phyloP scores from a whole-genome alignment of 2,113 vertebrate species.

The Xerus inauris region DNA sequence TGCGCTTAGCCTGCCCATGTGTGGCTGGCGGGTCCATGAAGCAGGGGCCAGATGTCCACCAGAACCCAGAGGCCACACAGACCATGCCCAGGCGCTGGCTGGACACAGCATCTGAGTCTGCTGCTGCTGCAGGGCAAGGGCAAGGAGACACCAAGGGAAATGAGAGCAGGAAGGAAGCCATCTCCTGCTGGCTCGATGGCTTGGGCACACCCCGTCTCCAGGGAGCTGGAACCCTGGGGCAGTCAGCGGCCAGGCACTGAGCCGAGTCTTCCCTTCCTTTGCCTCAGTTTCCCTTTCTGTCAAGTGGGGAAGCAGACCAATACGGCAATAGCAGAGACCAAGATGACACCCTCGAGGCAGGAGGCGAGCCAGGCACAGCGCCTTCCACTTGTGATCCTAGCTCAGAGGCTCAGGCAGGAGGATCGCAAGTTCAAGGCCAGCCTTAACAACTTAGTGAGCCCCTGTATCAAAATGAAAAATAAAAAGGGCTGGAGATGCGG shows the following conservation, averaged over 20 bases:
- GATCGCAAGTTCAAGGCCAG: too few relatives aligned
- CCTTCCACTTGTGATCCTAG: too few relatives aligned
- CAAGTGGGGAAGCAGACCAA: not conserved
- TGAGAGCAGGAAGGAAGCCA: not conserved
- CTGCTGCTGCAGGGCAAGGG: not conserved
- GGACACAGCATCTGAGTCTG: not conserved
- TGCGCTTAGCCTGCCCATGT: not conserved
- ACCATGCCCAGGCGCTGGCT: not conserved
- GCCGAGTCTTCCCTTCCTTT: not conserved
- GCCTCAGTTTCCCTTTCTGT: conserved; percentile 19
- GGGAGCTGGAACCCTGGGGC: not conserved
- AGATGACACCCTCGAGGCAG: not conserved
- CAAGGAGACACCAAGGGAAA: not conserved
- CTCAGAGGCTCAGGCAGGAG: too few relatives aligned
- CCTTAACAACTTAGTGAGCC: too few relatives aligned
- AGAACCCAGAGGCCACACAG: not conserved
- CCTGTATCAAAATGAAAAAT: too few relatives aligned
- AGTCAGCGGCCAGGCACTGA: not conserved
- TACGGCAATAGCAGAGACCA: not conserved
- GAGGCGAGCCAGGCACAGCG: too few relatives aligned
- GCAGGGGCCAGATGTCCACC: not conserved
- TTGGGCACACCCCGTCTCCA: rapidly evolving
- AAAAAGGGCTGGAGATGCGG: too few relatives aligned
- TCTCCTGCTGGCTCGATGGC: not conserved
- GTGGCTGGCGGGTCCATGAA: not conserved